phyloP scores from a whole-genome alignment of 2,888 invertebrate genomes.

The Tetramorium bicarinatum region DNA sequence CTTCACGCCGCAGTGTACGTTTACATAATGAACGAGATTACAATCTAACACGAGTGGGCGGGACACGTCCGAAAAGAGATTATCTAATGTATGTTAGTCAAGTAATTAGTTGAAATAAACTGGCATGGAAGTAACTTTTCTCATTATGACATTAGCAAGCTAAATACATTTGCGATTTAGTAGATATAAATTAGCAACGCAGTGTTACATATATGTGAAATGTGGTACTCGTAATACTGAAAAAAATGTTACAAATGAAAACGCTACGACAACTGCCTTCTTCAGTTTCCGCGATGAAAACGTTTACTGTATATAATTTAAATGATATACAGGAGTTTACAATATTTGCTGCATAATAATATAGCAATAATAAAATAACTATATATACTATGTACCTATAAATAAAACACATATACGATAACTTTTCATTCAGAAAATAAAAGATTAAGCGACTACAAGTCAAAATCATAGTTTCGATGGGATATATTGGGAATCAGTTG shows the following conservation, averaged over 20 bases:
- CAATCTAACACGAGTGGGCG: constrained; percentile 36
- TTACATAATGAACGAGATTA: constrained; percentile 51
- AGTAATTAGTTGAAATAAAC: constrained; percentile 31
- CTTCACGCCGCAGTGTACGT: constrained; percentile 38
- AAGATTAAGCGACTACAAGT: neutral
- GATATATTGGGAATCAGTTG: neutral
- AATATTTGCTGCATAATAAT: neutral
- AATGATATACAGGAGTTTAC: neutral
- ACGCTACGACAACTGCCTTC: no score
- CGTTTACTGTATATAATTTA: neutral
- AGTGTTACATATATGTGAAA: neutral
- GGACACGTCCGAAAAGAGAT: constrained; percentile 19
- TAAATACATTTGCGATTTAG: neutral
- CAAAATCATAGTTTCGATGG: neutral
- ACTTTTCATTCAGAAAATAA: neutral
- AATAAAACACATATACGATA: neutral
- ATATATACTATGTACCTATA: neutral
- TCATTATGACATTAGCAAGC: neutral
- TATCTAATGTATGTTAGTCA: constrained; percentile 18
- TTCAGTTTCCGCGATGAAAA: neutral
- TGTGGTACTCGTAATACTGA: neutral
- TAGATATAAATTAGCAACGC: neutral
- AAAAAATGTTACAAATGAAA: neutral
- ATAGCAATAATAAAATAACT: neutral
- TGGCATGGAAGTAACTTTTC: constrained; percentile 1